These are phyloP conservation scores for Eumacrocentrus americanus DNA, from an alignment of 2,888 invertebrate genomes.

Conservation along the genomic window DNA sequence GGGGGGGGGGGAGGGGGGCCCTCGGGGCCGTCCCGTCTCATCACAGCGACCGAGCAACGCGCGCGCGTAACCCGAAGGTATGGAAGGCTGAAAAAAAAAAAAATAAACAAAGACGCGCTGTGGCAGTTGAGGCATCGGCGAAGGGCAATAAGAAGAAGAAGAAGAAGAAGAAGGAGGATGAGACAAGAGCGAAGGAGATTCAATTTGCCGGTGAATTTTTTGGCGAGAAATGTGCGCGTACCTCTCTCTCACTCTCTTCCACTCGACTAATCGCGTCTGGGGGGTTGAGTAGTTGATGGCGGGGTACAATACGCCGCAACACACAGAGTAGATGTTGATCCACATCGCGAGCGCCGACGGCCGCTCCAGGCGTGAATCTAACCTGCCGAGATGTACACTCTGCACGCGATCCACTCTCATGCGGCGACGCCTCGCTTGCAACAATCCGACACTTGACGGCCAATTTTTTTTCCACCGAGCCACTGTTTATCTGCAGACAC, in stretches of 20 bases:
- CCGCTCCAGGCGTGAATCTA: conserved; percentile 42
- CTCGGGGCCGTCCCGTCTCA: conserved; percentile 24
- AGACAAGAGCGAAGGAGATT: conserved; percentile 31
- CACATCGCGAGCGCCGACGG: conserved; percentile 37
- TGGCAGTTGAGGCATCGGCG: too few relatives aligned
- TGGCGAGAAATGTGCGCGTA: conserved; percentile 5
- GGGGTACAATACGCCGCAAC: conserved; percentile 17
- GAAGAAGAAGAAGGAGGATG: not conserved
- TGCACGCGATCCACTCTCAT: conserved; percentile 33
- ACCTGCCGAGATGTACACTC: not conserved
- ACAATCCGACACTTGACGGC: conserved; percentile 16
- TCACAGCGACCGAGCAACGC: conserved; percentile 2
- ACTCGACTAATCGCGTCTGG: conserved; percentile 25
- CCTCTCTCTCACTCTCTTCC: conserved; percentile 14
- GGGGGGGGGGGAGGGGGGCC: too few relatives aligned
- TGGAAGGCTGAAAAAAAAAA: conserved; percentile 13
- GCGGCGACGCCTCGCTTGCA: conserved; percentile 17
- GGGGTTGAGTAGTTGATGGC: conserved; percentile 31
- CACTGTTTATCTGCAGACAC: not conserved
- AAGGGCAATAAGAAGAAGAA: too few relatives aligned
- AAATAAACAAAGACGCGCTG: not conserved
- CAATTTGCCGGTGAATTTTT: conserved; percentile 40
- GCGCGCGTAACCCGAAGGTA: conserved; percentile 26
- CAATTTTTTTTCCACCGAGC: conserved; percentile 2
- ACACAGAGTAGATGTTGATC: conserved; percentile 40